Conservation (phyloP, 2,797 vertebrate species). For the Siniperca scherzeri region DNA sequence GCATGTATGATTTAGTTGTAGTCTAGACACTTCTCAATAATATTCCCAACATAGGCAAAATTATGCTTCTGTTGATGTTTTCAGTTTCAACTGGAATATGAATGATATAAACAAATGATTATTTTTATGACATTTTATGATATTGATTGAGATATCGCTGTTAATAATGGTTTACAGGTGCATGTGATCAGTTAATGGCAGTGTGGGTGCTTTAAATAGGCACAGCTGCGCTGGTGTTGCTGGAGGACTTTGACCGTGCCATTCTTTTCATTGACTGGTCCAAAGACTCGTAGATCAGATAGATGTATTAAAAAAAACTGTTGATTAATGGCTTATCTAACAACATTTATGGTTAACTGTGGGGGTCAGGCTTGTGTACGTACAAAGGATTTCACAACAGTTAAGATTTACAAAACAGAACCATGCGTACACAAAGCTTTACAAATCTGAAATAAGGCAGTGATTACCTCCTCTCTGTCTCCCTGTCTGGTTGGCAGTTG, state of each 20-base stretch:
- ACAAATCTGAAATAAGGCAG: background rate
- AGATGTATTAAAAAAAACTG: background rate
- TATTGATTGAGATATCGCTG: too few species aligned
- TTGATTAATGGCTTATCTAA: background rate
- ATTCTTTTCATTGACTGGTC: background rate
- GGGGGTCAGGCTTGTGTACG: background rate
- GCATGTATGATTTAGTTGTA: background rate
- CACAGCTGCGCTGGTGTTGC: background rate
- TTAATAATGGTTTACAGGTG: background rate
- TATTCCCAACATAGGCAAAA: background rate
- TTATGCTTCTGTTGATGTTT: background rate
- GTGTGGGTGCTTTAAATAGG: background rate
- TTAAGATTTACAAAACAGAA: constrained; percentile 9
- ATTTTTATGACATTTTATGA: background rate
- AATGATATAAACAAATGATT: background rate
- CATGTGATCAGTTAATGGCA: background rate
- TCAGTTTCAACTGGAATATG: background rate
- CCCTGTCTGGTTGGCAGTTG: constrained; percentile 62
- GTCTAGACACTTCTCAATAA: background rate
- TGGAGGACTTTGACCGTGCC: background rate
- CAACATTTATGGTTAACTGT: background rate
- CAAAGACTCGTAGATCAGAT: background rate
- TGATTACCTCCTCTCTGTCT: constrained; percentile 49
- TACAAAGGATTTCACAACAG: background rate
- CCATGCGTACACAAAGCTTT: background rate